Conservation (phyloP, 2,888 invertebrate species). For the Caenorhabditis plicata region DNA sequence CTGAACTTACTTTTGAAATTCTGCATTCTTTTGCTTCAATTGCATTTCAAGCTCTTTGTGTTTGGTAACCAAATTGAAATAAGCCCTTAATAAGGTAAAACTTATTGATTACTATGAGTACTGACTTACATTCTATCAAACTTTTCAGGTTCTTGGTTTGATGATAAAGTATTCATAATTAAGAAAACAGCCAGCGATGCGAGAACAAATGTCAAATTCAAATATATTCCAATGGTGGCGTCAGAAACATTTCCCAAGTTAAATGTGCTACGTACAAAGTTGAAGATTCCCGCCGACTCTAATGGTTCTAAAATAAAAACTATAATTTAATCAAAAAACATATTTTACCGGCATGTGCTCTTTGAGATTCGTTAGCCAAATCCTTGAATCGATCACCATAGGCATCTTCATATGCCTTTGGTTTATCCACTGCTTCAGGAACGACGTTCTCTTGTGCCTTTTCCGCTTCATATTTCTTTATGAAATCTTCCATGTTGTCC, state of each 20-base stretch:
- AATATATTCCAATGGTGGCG: constrained; percentile 21
- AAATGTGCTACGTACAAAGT: constrained; percentile 8
- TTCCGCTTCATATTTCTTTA: constrained; percentile 20
- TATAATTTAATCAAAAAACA: too few species aligned
- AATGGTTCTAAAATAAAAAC: constrained; percentile 7
- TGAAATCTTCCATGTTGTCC: constrained; percentile 21
- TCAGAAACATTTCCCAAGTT: constrained; percentile 22
- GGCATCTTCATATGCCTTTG: constrained; percentile 20
- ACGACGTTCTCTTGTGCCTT: constrained; percentile 10
- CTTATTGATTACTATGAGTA: neutral
- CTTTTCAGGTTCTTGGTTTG: constrained; percentile 24
- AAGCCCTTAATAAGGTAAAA: constrained; percentile 24
- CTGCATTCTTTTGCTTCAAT: constrained; percentile 21
- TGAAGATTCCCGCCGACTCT: constrained; percentile 6
- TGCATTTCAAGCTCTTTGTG: constrained; percentile 25
- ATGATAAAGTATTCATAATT: constrained; percentile 21
- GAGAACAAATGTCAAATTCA: constrained; percentile 35
- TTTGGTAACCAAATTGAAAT: constrained; percentile 36
- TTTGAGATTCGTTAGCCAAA: too few species aligned
- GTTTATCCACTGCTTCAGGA: neutral
- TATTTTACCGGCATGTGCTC: too few species aligned
- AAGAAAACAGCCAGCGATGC: constrained; percentile 29
- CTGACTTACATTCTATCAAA: constrained; percentile 34
- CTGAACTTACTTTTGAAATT: constrained; percentile 21
- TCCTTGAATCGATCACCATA: constrained; percentile 9